Percentiles rank a stretch among this genome's conserved stretches.
Conservation (phyloP, 2,888 invertebrate species). For the Calliphora vomitoria region DNA sequence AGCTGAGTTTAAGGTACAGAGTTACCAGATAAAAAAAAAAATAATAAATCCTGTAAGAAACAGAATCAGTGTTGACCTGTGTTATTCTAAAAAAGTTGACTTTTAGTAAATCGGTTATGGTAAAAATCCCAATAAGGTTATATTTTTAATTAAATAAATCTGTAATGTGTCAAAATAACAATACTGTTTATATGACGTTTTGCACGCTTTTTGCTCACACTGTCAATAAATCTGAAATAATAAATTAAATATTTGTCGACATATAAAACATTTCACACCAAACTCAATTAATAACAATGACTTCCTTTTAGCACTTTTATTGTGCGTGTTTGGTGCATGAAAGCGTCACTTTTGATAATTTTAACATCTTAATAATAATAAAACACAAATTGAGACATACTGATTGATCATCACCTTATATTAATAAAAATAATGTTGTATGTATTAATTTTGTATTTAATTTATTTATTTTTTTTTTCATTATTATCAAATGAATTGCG, state of each 20-base stretch:
- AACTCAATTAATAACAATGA: background rate
- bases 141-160: too few species aligned
- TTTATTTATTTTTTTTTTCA: too few species aligned
- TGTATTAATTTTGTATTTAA: background rate
- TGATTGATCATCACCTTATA: background rate
- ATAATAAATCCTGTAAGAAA: too few species aligned
- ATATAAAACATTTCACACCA: slow-evolving; percentile 10
- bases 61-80: too few species aligned
- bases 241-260: slow-evolving; percentile 10
- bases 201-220: background rate
- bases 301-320: slow-evolving; percentile 6
- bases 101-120: too few species aligned
- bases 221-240: background rate
- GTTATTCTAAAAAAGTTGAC: too few species aligned
- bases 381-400: background rate
- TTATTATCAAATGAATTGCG: background rate
- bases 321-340: background rate
- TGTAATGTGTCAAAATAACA: background rate
- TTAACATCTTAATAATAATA: slow-evolving; percentile 8
- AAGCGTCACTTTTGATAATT: background rate
- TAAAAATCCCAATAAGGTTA: too few species aligned
- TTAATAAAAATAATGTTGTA: background rate
- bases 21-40: too few species aligned
- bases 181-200: background rate
- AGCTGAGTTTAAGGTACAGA: too few species aligned